Evolutionary conservation across 2,888 invertebrate genomes (phyloP).

Genomic region (Ormyrus rosae): DNA sequence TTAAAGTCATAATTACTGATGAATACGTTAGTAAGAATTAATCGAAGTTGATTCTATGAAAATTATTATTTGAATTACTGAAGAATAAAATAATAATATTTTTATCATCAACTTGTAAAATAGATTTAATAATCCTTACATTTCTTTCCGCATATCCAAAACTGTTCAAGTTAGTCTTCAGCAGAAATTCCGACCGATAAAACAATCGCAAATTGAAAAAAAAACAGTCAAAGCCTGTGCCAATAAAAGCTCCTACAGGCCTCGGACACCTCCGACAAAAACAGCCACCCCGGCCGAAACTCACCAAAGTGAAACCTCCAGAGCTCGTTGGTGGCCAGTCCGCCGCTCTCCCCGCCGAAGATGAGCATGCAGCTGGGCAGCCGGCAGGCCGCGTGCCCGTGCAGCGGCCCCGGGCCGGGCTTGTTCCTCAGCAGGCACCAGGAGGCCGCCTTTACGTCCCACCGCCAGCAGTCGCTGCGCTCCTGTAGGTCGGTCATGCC

Average conservation of each 20-base stretch:
- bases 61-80: too few relatives aligned
- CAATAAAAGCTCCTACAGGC: too few relatives aligned
- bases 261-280: too few relatives aligned
- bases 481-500: slow-evolving; percentile 91
- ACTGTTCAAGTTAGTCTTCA: too few relatives aligned
- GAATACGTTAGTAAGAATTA: too few relatives aligned
- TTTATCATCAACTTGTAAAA: too few relatives aligned
- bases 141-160: too few relatives aligned
- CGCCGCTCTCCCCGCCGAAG: slow-evolving; percentile 87
- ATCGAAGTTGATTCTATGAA: too few relatives aligned
- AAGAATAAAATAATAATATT: too few relatives aligned
- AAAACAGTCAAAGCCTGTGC: slow-evolving; percentile 38
- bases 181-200: too few relatives aligned
- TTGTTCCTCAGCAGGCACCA: slow-evolving; percentile 82
- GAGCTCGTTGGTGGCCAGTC: slow-evolving; percentile 84
- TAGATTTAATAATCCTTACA: too few relatives aligned
- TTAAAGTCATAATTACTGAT: too few relatives aligned
- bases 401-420: slow-evolving; percentile 83
- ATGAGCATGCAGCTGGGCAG: slow-evolving; percentile 87
- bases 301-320: slow-evolving; percentile 91
- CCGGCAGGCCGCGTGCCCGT: slow-evolving; percentile 87
- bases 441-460: slow-evolving; percentile 81
- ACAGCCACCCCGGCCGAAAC: slow-evolving; percentile 40
- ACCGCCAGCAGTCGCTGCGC: slow-evolving; percentile 87
- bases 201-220: slow-evolving; percentile 39